Evolutionary conservation across 1,140 invertebrate species (phyloP), one percentile per base, ranked within the genome.

Genomic region (Micrasema longulum): DNA sequence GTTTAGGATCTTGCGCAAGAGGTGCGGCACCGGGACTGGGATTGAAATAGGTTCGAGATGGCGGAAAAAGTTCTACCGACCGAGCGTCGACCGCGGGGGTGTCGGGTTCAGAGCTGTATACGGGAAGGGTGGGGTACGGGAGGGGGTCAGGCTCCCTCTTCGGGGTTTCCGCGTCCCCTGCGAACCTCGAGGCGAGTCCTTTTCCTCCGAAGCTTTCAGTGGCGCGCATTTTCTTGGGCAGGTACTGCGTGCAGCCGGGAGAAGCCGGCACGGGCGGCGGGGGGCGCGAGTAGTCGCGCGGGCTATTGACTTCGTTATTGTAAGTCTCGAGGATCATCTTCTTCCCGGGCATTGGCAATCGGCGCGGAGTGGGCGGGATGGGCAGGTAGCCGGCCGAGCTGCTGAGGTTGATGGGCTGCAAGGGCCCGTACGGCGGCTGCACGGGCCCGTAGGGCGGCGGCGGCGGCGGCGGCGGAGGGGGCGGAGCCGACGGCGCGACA

Each of bases 161-260:
- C 14, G 6, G 10, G 7, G 63, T 5, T 2, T 69, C 67, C 12
- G 41, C 6, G n/a, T 18, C 20, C 0, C 18, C 38, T 6, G 62
- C 50, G 55, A 53, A 69, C 31, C 69, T 63, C 6, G 10, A 23
- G 26, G 26, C 26, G 11, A 31, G 22, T 1, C 36, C 55, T 14
- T 84, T 84, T 36, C 83, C 82, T 57, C 81, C 79, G 35, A 83
- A 77, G 62, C 80, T 84, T 71, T 85, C 83, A 20, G 83, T 81
- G 64, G 84, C 84, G 55, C 84, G 77, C 84, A 85, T 85, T 76
- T 85, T 85, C 65, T 85, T 85, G 10, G 83, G 84, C 62, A 84
- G 76, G 75, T 85, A 85, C 64, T 83, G 80, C 7, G 77, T 75
- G 20, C 78, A 75, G 3, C 38, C 67, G 3, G 57, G 31, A 7